phyloP scores from a whole-genome alignment of 1,140 invertebrate species.

The Eueides isabella region DNA sequence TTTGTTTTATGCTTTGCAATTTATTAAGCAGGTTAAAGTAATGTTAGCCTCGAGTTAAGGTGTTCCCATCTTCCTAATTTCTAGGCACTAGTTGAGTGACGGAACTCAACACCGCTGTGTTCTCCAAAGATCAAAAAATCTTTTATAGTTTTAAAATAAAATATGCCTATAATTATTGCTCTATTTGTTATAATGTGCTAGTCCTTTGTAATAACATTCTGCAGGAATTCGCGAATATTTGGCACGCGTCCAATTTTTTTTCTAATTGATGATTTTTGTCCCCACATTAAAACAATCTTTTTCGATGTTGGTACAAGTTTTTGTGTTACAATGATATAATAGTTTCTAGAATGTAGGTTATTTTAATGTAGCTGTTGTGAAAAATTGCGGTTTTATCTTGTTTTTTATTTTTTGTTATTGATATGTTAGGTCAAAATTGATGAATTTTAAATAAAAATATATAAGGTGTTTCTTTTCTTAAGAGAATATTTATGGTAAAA shows the following conservation, averaged over 20 bases:
- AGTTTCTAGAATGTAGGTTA: conserved; percentile 19
- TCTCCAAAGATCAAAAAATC: too few relatives aligned
- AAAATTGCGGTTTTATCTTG: background rate
- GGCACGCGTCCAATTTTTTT: conserved; percentile 31
- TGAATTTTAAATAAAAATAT: background rate
- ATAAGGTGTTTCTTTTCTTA: too few relatives aligned
- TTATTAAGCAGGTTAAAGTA: too few relatives aligned
- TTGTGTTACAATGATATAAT: conserved; percentile 11
- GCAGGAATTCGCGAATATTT: conserved; percentile 37
- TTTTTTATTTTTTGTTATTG: background rate
- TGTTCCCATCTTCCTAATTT: too few relatives aligned
- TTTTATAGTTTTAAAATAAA: too few relatives aligned
- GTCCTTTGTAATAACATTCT: conserved; percentile 38
- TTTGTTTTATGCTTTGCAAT: too few relatives aligned
- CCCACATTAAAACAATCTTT: conserved; percentile 33
- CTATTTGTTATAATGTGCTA: background rate
- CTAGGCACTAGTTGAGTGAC: too few relatives aligned
- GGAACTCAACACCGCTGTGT: too few relatives aligned
- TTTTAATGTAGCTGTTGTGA: background rate
- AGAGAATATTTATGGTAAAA: too few relatives aligned
- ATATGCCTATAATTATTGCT: too few relatives aligned
- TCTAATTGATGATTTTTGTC: conserved; percentile 37
- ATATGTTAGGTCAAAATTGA: background rate
- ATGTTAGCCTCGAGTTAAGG: too few relatives aligned
- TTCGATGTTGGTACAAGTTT: conserved; percentile 11